Percentiles rank a stretch among this genome's conserved stretches.
These are phyloP conservation scores for Erannis defoliaria DNA, from an alignment of 2,888 invertebrate genomes.

Conservation along the genomic window DNA sequence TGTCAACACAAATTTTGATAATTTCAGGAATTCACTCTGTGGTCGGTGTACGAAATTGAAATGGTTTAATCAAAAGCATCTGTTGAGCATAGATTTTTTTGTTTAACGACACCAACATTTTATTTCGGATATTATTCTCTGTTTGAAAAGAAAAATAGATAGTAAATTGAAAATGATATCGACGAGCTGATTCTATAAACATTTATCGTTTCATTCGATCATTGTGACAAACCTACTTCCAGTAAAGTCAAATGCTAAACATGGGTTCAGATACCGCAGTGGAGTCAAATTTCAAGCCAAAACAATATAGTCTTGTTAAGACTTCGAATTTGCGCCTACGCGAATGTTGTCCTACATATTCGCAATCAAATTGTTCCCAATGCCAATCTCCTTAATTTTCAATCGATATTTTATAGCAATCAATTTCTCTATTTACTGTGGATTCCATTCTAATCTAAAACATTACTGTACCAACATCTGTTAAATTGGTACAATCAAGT, in stretches of 20 bases:
- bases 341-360: constrained; percentile 30
- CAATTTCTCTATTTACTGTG: constrained; percentile 19
- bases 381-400: constrained; percentile 32
- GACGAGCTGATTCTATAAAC: no score
- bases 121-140: no score
- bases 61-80: neutral
- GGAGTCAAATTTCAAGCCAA: constrained; percentile 3
- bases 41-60: constrained; percentile 6
- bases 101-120: neutral
- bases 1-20: constrained; percentile 21
- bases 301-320: constrained; percentile 22
- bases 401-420: constrained; percentile 29
- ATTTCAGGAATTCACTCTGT: constrained; percentile 16
- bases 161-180: no score
- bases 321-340: constrained; percentile 31
- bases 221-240: neutral
- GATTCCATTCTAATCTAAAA: constrained; percentile 1
- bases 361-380: constrained; percentile 29
- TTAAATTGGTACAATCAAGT: neutral
- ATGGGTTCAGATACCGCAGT: neutral
- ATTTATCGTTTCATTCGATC: neutral
- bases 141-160: no score
- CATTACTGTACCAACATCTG: neutral
- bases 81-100: neutral
- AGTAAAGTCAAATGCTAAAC: neutral